Base-by-base conservation (phyloP, 2,888 invertebrate genomes). In the Nemapogon koenigi region DNA sequence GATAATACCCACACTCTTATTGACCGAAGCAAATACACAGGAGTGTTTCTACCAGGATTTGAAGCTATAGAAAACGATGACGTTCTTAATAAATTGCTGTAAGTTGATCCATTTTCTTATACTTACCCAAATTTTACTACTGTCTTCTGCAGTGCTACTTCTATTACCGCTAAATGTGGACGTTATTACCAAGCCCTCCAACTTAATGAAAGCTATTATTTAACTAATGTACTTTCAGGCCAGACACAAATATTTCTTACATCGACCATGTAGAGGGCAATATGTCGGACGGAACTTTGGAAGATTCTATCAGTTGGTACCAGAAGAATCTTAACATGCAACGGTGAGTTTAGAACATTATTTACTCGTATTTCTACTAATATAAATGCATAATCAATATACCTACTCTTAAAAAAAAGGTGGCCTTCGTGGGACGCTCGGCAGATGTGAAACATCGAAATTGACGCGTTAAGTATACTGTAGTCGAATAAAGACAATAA, bases 201-300 rank as follows among this genome's bases (percentile, higher is more conserved):
- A 10, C 6, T 22, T 22, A 10, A 10, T 22, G 6, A 6, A 7
- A 7, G 6, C 7, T 22, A 22, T 10, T 22, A 10, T 22, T 22
- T 22, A 10, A 7, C 7, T 22, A 6, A 6, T 6, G n/a, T 41
- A 40, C 39, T 64, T 69, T 28, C 51, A 90, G 89, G 41, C 89
- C 91, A 1, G 60, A 81, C 2, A 81, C 81, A 6, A 83, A 88
- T 45, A 67, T 98, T 41, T 82, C 89, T 54, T 95, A 91, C 54
- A 88, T 98, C 42, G 99, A 99, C 62, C 99, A 99, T 58, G 88
- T 95, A 29, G 99, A 99, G 46, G 97, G 96, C 2, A 99, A 99
- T 67, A 95, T 98, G 78, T 92, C 93, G 0, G 94, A 97, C 54
- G 81, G 88, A 18, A 82, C 90, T 50, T 94, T 99, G 88, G 91